These are phyloP conservation scores for Steatornis caripensis DNA, from an alignment of 2,113 vertebrate genomes.

Conservation along the genomic window DNA sequence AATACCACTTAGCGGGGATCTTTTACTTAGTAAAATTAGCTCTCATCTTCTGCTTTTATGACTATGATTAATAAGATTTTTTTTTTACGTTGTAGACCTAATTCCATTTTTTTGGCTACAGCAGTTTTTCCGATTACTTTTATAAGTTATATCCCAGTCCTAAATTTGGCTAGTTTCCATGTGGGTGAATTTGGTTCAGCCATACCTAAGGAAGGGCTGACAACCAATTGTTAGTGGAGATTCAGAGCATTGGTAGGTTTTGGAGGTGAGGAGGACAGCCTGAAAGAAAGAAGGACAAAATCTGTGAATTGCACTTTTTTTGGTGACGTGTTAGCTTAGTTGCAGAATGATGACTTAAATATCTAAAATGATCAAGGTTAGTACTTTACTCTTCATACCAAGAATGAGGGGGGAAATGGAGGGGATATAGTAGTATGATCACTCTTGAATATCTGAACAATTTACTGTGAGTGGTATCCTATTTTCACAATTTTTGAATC, in stretches of 20 bases:
- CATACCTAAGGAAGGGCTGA: not conserved
- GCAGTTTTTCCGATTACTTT: not conserved
- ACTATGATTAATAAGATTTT: not conserved
- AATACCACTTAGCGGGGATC: conserved; percentile 12
- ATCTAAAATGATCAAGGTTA: not conserved
- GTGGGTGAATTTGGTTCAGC: not conserved
- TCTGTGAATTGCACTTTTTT: not conserved
- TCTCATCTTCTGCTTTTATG: not conserved
- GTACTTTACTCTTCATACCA: not conserved
- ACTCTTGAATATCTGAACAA: not conserved
- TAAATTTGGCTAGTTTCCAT: not conserved
- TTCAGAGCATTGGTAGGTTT: not conserved
- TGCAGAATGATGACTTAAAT: not conserved
- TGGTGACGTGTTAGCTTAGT: not conserved
- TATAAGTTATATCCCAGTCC: not conserved
- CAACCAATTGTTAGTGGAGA: not conserved
- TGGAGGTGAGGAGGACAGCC: not conserved
- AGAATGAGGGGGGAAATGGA: not conserved
- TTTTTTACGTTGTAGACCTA: not conserved
- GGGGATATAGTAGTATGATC: not conserved
- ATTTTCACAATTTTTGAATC: not conserved
- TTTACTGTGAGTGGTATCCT: not conserved
- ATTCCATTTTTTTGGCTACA: not conserved
- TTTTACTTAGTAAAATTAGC: conserved; percentile 34
- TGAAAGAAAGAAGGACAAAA: not conserved